Conservation (phyloP, 2,888 invertebrate species). For the Eupithecia centaureata region DNA sequence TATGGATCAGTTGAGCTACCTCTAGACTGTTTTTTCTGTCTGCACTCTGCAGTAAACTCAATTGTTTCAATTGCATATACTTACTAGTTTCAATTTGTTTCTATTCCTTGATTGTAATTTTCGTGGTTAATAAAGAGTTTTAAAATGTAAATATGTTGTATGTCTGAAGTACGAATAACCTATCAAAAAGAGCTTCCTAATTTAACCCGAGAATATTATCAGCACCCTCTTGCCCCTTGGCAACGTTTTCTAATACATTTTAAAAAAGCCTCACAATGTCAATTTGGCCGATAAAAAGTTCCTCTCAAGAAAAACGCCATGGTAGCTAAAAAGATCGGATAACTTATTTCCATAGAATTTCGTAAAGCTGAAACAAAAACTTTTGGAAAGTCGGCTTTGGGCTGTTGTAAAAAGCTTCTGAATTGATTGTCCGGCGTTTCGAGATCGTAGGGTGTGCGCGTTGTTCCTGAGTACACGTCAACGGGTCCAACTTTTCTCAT, state of each 20-base stretch:
- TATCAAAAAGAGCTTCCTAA: not conserved
- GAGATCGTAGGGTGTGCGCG: conserved; percentile 74
- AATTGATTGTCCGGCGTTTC: conserved; percentile 78
- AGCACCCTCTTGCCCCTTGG: not conserved
- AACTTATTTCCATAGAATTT: conserved; percentile 59
- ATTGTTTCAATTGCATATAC: too few relatives aligned
- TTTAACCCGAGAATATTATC: not conserved
- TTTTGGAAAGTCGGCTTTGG: conserved; percentile 54
- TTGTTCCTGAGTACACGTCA: conserved; percentile 72
- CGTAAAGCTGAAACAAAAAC: conserved; percentile 63
- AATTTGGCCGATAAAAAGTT: conserved; percentile 31
- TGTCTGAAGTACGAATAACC: too few relatives aligned
- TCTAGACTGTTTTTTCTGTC: too few relatives aligned
- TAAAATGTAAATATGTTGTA: too few relatives aligned
- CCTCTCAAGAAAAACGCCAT: conserved; percentile 23
- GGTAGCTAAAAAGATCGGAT: conserved; percentile 49
- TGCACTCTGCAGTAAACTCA: too few relatives aligned
- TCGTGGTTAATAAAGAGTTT: too few relatives aligned
- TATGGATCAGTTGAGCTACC: too few relatives aligned
- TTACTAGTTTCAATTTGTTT: too few relatives aligned
- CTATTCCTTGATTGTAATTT: too few relatives aligned
- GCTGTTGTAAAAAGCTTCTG: conserved; percentile 71
- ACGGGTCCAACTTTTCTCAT: conserved; percentile 79
- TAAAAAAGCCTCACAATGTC: conserved; percentile 24
- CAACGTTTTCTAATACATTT: conserved; percentile 13